Percentiles rank a stretch among this genome's conserved stretches.
Evolutionary conservation across 1,140 invertebrate genomes (phyloP).

Genomic region (Polyergus mexicanus): DNA sequence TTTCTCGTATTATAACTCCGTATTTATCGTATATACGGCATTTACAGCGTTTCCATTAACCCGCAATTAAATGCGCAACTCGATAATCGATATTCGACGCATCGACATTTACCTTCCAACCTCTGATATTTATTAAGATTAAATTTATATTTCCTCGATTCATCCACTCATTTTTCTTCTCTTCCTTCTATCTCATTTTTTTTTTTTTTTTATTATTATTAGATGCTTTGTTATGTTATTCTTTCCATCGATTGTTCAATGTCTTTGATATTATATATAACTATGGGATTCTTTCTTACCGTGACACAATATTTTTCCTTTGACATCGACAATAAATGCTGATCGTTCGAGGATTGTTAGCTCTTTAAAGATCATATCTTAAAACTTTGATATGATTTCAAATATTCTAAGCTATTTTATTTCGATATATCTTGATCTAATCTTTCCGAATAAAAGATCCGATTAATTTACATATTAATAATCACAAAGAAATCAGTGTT

Average conservation of each 20-base stretch:
- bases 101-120: slow-evolving; percentile 1
- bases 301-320: background rate
- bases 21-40: slow-evolving; percentile 1
- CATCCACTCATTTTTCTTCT: background rate
- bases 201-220: slow-evolving; percentile 1
- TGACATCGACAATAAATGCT: slow-evolving; percentile 5
- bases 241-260: background rate
- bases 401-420: background rate
- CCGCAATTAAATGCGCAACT: slow-evolving; percentile 26
- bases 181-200: background rate
- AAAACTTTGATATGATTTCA: background rate
- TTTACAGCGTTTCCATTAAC: slow-evolving; percentile 38
- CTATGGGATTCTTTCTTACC: background rate
- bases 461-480: background rate
- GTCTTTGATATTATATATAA: background rate
- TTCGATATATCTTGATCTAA: background rate
- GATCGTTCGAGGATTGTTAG: slow-evolving; percentile 16
- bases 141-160: background rate
- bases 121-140: slow-evolving; percentile 35
- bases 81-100: slow-evolving; percentile 27
- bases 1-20: background rate
- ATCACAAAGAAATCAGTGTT: background rate
- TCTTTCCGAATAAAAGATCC: background rate
- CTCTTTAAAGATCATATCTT: slow-evolving; percentile 32
- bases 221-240: background rate